Evolutionary conservation across 2,888 invertebrate genomes (phyloP), one percentile per base, ranked within the genome.

Genomic region (Tipula unca): DNA sequence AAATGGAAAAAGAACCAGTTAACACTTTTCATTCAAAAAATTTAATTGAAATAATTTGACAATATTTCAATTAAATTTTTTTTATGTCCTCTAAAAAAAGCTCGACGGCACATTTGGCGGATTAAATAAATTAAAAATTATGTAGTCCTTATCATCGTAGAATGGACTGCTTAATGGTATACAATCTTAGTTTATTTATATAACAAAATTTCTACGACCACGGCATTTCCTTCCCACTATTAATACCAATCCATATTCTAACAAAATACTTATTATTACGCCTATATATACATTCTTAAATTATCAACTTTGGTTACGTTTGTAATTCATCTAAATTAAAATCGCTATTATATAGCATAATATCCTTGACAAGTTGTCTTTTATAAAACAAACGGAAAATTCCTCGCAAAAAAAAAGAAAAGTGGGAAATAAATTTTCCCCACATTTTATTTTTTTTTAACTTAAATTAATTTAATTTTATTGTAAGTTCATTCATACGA

Each of bases 321-420:
- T 69, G 69, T 69, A 69, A 69, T 69, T 69, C 69, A 69, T 69
- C 69, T 69, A 69, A 69, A 69, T 69, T 69, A 69, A 69, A 69
- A 69, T 25, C 69, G 69, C 69, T 69, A 48, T 69, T 69, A 69
- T 69, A 69, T 14, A 69, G 69, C 69, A 25, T 69, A 69, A 69
- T 25, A 69, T 69, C 25, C 69, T 69, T 69, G 69, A 69, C 69
- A 69, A 69, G 69, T 69, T 69, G 69, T 69, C 69, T 69, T 69
- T 25, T 69, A 20, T 69, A 69, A 69, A 69, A 25, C 69, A 69
- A 69, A 69, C 25, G 25, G 10, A 69, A 69, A 69, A 48, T 48
- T 48, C n/a, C n/a, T 48, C 39, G 5, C 39, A 48, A n/a, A 2
- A 17, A 48, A 48, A 39, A 39, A 39, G 2, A 39, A 39, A 48